phyloP scores from a whole-genome alignment of 2,797 vertebrate genomes.

The Lutjanus campechanus region DNA sequence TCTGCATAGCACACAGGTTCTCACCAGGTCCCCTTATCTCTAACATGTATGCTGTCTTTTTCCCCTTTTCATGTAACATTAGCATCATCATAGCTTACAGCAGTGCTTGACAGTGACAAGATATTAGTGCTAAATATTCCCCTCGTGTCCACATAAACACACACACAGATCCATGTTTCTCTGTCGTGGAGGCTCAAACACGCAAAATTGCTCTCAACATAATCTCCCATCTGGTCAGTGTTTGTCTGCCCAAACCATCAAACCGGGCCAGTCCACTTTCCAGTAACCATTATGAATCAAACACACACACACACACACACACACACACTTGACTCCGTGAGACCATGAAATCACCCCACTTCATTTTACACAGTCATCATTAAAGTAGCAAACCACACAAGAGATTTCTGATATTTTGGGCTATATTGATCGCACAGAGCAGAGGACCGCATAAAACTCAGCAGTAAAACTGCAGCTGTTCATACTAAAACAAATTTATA shows the following conservation, averaged over 20 bases:
- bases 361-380: conserved; percentile 23
- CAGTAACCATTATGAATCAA: conserved; percentile 31
- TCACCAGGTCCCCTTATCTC: not conserved
- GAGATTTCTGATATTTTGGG: conserved; percentile 18
- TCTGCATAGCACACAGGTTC: conserved; percentile 30
- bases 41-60: conserved; percentile 13
- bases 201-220: conserved; percentile 23
- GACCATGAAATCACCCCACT: conserved; percentile 14
- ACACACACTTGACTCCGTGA: conserved; percentile 3
- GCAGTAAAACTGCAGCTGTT: conserved; percentile 51
- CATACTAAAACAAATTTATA: conserved; percentile 17
- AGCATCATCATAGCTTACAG: conserved; percentile 17
- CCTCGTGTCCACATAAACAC: conserved; percentile 19
- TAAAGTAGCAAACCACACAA: not conserved
- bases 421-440: not conserved
- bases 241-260: conserved; percentile 52
- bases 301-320: conserved; percentile 9
- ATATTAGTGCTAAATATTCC: conserved; percentile 26
- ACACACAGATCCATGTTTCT: conserved; percentile 17
- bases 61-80: conserved; percentile 26
- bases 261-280: conserved; percentile 28
- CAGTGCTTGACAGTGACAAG: conserved; percentile 17
- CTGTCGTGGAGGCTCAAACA: conserved; percentile 32
- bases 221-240: conserved; percentile 65
- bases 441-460: not conserved